phyloP scores from a whole-genome alignment of 2,113 vertebrate species.

The Hoplias malabaricus region DNA sequence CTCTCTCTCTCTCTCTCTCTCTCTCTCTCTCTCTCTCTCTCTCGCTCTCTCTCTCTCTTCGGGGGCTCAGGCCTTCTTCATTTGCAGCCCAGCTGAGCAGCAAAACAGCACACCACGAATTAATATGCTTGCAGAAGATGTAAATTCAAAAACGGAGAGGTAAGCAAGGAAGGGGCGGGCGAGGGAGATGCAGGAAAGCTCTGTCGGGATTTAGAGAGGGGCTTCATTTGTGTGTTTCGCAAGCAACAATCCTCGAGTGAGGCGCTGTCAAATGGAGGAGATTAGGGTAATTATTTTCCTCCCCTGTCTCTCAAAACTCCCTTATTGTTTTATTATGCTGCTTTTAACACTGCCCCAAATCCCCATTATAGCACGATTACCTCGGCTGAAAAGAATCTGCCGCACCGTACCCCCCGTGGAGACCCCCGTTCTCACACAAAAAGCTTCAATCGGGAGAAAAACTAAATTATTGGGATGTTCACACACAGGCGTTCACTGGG shows the following conservation, averaged over 20 bases:
- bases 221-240: conserved; percentile 29
- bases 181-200: conserved; percentile 17
- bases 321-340: conserved; percentile 64
- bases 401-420: conserved; percentile 20
- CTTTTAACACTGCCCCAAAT: conserved; percentile 56
- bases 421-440: not conserved
- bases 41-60: not conserved
- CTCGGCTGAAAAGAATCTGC: conserved; percentile 56
- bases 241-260: conserved; percentile 53
- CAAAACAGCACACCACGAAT: conserved; percentile 1
- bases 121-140: not conserved
- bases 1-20: not conserved
- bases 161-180: not conserved
- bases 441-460: conserved; percentile 11
- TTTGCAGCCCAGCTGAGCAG: not conserved
- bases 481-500: conserved; percentile 4
- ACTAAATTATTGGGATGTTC: conserved; percentile 21
- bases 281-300: conserved; percentile 67
- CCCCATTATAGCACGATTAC: conserved; percentile 61
- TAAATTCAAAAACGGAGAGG: conserved; percentile 11
- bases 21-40: not conserved
- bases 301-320: conserved; percentile 52
- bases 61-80: no score
- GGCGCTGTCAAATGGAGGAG: conserved; percentile 47
- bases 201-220: conserved; percentile 17